phyloP scores from a whole-genome alignment of 2,888 invertebrate species.

The Urechis unicinctus region DNA sequence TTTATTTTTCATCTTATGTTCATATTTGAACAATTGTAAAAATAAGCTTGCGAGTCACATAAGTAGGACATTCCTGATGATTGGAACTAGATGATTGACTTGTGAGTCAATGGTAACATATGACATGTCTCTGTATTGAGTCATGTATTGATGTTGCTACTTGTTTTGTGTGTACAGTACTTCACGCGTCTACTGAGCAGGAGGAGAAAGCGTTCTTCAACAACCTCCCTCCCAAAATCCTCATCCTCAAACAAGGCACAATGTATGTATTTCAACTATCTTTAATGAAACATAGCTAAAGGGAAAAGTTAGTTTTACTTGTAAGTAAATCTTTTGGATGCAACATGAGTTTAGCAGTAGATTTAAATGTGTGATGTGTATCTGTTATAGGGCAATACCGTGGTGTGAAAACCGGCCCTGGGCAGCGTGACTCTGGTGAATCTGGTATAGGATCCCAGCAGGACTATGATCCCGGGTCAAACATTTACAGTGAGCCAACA shows the following conservation, averaged over 20 bases:
- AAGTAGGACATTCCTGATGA: too few species aligned
- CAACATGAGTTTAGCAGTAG: not conserved
- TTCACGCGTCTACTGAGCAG: constrained; percentile 1
- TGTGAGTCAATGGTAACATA: too few species aligned
- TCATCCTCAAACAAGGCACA: constrained; percentile 5
- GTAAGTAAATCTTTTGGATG: too few species aligned
- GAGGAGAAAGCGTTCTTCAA: constrained; percentile 13
- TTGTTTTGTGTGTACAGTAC: not conserved
- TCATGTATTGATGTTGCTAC: not conserved
- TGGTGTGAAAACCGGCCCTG: not conserved
- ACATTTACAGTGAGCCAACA: constrained; percentile 12
- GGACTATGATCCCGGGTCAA: constrained; percentile 1
- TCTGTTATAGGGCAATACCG: constrained; percentile 9
- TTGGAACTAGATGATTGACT: too few species aligned
- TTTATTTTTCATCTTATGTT: too few species aligned
- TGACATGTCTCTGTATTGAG: too few species aligned
- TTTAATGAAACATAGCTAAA: too few species aligned
- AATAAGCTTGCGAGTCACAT: too few species aligned
- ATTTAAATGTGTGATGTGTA: not conserved
- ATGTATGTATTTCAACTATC: constrained; percentile 3
- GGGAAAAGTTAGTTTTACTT: too few species aligned
- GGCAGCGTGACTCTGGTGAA: constrained; percentile 4
- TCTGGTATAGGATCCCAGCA: constrained; percentile 4
- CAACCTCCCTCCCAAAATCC: constrained; percentile 10
- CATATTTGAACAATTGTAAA: too few species aligned